Evolutionary conservation across 1,140 invertebrate species (phyloP).

Genomic region (Paramacrobiotus metropolitanus): DNA sequence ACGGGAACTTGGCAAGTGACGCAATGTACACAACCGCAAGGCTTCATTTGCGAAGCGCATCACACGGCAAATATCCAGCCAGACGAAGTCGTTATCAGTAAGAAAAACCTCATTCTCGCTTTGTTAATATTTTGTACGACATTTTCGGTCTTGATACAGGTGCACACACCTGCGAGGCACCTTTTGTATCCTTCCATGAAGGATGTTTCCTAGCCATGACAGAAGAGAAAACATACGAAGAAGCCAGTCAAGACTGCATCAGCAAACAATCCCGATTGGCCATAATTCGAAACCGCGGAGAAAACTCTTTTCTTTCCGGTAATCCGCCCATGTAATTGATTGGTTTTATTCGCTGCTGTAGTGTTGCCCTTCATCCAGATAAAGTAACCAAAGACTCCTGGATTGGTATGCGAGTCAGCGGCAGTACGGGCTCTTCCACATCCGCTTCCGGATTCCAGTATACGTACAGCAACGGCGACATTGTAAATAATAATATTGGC

Average conservation of each 20-base stretch:
- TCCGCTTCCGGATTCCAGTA: too few relatives aligned
- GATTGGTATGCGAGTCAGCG: neutral
- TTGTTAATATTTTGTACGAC: neutral
- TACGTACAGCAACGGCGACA: too few relatives aligned
- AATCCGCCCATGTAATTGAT: neutral
- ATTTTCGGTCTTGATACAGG: too few relatives aligned
- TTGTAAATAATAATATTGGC: too few relatives aligned
- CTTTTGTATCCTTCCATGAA: neutral
- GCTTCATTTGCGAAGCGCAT: neutral
- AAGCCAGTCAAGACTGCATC: neutral
- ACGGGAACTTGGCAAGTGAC: neutral
- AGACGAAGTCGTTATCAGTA: neutral
- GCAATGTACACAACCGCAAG: neutral
- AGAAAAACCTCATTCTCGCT: neutral
- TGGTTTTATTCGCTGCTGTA: neutral
- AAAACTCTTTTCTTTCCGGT: neutral
- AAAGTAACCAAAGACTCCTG: neutral
- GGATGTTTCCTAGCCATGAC: neutral
- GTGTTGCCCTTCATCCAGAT: too few relatives aligned
- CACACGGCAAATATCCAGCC: neutral
- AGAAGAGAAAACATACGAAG: neutral
- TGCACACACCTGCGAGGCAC: neutral
- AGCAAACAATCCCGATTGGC: neutral
- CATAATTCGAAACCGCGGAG: neutral
- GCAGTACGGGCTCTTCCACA: neutral